Base-by-base conservation (phyloP, 1,140 invertebrate genomes). In the Caenorhabditis brenneri region DNA sequence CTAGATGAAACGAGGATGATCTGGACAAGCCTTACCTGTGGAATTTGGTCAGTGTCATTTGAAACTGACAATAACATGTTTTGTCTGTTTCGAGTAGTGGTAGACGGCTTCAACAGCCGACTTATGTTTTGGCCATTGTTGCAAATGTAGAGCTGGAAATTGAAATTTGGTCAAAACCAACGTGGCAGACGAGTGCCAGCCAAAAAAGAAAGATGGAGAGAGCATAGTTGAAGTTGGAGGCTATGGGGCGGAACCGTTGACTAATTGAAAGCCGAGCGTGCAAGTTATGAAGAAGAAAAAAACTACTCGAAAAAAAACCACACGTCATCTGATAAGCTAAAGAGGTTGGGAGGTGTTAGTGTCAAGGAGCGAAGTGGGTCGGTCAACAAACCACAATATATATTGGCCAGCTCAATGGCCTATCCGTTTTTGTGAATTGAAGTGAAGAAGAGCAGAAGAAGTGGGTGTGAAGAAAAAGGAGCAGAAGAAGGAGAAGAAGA, bases 41-140 rank as follows among this genome's bases (percentile, higher is more conserved):
- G 65, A 46, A 42, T 74, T 24, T 74, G 65, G 4, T 74, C 36
- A 74, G 65, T 74, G 36, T 46, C 36, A 46, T 74, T 74, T 27
- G 65, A 74, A 74, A 65, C 58, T 65, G 53, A 58, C 53, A 58
- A 58, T 58, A 74, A 42, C 65, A 74, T 74, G 33, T 74, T 74
- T 39, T 42, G 65, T 22, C 36, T 42, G 58, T 65, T 36, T 33
- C 49, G 19, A n/a, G n/a, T 51, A 19, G 49, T n/a, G n/a, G 31
- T 36, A 7, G 6, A 36, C 1, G 31, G 58, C 31, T 36, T 65
- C 58, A 65, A 74, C 36, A 74, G 22, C 22, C 65, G 27, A 74
- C 0, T 42, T 74, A 42, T 74, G 65, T 74, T 74, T 74, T 74
- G 36, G 22, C 22, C 65, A 74, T 74, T 42, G 65, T 74, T 74